A percentile compares a stretch with the other conserved stretches of the same genome.
These are phyloP conservation scores for Menura novaehollandiae DNA, from an alignment of 2,113 vertebrate species.

Conservation along the genomic window DNA sequence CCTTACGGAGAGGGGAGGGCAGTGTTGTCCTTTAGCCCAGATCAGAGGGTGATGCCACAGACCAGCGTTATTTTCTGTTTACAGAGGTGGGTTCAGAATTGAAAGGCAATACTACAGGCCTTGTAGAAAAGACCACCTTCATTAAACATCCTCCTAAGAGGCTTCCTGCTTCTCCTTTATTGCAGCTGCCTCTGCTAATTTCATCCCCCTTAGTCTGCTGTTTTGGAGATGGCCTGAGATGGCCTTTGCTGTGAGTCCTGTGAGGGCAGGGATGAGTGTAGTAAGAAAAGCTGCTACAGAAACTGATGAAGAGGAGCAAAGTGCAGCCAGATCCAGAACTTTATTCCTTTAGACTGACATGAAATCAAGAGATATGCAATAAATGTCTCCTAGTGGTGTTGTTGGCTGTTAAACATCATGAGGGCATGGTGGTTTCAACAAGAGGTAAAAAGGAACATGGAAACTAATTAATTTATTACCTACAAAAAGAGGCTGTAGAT, in stretches of 20 bases:
- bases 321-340: background rate
- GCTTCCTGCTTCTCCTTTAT: background rate
- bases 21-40: background rate
- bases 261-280: background rate
- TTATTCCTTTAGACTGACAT: background rate
- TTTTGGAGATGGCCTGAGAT: background rate
- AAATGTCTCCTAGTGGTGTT: background rate
- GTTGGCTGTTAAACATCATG: background rate
- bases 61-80: background rate
- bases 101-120: background rate
- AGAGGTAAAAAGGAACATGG: background rate
- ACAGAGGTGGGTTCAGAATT: background rate
- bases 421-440: background rate
- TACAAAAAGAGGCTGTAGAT: background rate
- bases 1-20: background rate
- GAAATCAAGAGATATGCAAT: background rate
- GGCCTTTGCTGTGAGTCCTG: background rate
- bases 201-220: background rate
- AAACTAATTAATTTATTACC: background rate
- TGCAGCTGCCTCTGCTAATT: background rate
- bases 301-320: background rate
- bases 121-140: background rate
- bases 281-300: background rate
- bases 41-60: background rate
- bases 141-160: background rate